Evolutionary conservation across 2,113 vertebrate genomes (phyloP).

Genomic region (Colistium nudipinnis): DNA sequence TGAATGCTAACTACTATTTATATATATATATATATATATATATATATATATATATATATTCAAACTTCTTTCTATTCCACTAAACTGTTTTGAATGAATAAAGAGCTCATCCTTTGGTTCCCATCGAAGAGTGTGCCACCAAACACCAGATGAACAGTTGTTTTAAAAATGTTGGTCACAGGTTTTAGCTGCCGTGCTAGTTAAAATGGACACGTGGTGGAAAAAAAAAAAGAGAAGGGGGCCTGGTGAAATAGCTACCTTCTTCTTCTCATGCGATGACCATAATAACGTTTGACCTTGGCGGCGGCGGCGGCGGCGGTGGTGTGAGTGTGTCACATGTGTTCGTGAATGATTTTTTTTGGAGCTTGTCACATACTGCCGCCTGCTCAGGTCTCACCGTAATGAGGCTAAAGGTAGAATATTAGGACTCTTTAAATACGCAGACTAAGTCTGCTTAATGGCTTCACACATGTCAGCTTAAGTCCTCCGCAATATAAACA

Average conservation of each 20-base stretch:
- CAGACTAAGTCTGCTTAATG: constrained; percentile 57
- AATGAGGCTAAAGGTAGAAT: constrained; percentile 64
- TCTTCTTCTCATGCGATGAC: constrained; percentile 52
- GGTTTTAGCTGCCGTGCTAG: too few species aligned
- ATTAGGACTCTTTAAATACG: constrained; percentile 62
- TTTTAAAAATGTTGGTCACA: neutral
- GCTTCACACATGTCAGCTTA: constrained; percentile 70
- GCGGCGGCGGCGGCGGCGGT: too few species aligned
- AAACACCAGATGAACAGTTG: neutral
- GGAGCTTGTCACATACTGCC: constrained; percentile 25
- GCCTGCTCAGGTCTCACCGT: constrained; percentile 23
- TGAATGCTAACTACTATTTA: too few species aligned
- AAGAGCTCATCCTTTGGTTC: too few species aligned
- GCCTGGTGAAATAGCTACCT: constrained; percentile 55
- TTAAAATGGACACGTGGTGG: too few species aligned
- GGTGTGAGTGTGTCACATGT: constrained; percentile 40
- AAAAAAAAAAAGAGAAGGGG: too few species aligned
- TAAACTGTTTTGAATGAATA: too few species aligned
- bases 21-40: too few species aligned
- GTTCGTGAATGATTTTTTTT: constrained; percentile 29
- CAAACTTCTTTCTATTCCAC: too few species aligned
- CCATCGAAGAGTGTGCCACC: neutral
- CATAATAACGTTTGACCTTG: constrained; percentile 61
- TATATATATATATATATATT: too few species aligned
- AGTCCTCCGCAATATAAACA: constrained; percentile 69